phyloP scores from a whole-genome alignment of 2,888 invertebrate genomes.

The Lagria hirta region DNA sequence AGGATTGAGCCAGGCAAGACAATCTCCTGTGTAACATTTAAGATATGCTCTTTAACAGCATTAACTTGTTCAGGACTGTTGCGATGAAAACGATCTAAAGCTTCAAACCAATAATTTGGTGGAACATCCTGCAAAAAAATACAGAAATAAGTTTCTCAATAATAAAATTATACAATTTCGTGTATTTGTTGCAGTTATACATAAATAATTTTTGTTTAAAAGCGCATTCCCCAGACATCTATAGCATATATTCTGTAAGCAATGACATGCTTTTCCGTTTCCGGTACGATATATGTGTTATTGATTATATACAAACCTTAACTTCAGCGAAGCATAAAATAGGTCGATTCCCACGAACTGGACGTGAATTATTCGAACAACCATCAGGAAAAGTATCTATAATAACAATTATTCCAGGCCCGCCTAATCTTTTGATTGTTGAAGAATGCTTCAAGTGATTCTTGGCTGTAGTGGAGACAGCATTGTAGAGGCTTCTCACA shows the following conservation, averaged over 20 bases:
- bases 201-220: too few species aligned
- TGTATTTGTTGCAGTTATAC: background rate
- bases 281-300: background rate
- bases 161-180: constrained; percentile 2
- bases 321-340: constrained; percentile 69
- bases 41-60: constrained; percentile 28
- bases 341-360: constrained; percentile 58
- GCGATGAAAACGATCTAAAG: constrained; percentile 31
- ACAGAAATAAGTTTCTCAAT: constrained; percentile 9
- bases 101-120: constrained; percentile 46
- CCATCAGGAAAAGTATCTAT: constrained; percentile 66
- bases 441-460: constrained; percentile 55
- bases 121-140: constrained; percentile 42
- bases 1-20: constrained; percentile 49
- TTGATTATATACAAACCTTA: too few species aligned
- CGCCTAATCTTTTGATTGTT: constrained; percentile 60
- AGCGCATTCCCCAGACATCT: too few species aligned
- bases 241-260: too few species aligned
- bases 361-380: constrained; percentile 56
- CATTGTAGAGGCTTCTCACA: constrained; percentile 61
- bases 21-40: constrained; percentile 38
- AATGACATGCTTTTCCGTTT: background rate
- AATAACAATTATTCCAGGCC: constrained; percentile 62
- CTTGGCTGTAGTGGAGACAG: constrained; percentile 58
- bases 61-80: constrained; percentile 25